Evolutionary conservation across 2,797 vertebrate genomes (phyloP).

Genomic region (Sparidentex hasta): DNA sequence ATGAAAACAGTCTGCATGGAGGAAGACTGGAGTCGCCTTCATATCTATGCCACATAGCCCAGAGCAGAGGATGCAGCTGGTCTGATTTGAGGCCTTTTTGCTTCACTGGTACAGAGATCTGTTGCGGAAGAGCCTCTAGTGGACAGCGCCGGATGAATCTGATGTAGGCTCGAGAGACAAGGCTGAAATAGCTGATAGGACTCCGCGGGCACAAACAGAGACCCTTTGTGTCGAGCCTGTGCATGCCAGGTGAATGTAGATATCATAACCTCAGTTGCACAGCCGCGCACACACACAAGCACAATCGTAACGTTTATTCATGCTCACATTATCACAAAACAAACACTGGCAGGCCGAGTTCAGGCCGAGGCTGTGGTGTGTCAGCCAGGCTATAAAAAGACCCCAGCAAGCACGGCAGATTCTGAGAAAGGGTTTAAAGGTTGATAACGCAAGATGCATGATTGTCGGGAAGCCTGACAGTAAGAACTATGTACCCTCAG

Average conservation of each 20-base stretch:
- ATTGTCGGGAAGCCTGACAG: constrained; percentile 14
- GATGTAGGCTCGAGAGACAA: constrained; percentile 33
- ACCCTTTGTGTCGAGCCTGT: constrained; percentile 10
- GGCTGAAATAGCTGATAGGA: constrained; percentile 44
- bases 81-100: constrained; percentile 61
- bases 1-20: constrained; percentile 59
- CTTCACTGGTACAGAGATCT: constrained; percentile 54
- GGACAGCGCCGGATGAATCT: constrained; percentile 25
- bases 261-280: constrained; percentile 39
- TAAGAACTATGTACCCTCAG: background rate
- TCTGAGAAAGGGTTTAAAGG: constrained; percentile 18
- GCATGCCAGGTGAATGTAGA: constrained; percentile 31
- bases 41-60: constrained; percentile 63
- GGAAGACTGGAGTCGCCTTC: constrained; percentile 42
- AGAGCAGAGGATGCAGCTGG: constrained; percentile 61
- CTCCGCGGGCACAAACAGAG: constrained; percentile 28
- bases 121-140: constrained; percentile 58
- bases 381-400: constrained; percentile 31
- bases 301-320: constrained; percentile 44
- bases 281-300: constrained; percentile 9
- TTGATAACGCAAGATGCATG: constrained; percentile 9
- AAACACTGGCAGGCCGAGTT: constrained; percentile 31
- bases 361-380: constrained; percentile 13
- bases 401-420: constrained; percentile 13
- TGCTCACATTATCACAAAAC: constrained; percentile 54